Percentiles rank a stretch among this genome's conserved stretches.
Conservation (phyloP, 2,113 vertebrate species). For the Phylloscopus trochilus region DNA sequence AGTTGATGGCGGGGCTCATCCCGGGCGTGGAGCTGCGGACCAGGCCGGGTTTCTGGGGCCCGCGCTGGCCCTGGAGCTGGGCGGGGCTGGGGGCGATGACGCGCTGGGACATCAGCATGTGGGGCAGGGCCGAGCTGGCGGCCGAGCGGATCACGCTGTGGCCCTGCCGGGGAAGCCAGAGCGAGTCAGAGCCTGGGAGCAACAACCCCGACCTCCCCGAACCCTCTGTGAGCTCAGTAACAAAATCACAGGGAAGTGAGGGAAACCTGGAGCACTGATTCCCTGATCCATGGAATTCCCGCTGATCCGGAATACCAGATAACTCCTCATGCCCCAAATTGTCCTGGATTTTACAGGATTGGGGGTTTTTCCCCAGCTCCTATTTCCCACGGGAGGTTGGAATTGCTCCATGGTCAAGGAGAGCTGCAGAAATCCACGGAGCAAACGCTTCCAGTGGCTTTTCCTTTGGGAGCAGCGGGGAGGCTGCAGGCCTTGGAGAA, state of each 20-base stretch:
- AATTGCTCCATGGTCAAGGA: fast-evolving
- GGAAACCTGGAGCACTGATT: fast-evolving
- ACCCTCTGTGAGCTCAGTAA: neutral
- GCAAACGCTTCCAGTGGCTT: neutral
- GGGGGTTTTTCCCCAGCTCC: too few relatives aligned
- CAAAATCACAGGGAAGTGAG: fast-evolving
- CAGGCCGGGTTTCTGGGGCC: neutral
- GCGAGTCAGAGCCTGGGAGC: fast-evolving
- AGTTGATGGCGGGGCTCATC: neutral
- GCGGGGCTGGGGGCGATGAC: neutral
- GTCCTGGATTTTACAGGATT: neutral
- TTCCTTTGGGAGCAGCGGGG: neutral
- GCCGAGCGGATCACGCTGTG: neutral
- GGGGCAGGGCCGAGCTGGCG: neutral
- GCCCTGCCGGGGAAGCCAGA: neutral
- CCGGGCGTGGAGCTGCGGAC: neutral
- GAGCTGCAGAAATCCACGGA: fast-evolving
- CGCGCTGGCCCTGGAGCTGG: neutral
- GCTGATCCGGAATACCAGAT: fast-evolving
- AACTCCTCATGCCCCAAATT: fast-evolving
- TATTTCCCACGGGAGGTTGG: fast-evolving
- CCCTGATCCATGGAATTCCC: fast-evolving
- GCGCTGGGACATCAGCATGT: neutral
- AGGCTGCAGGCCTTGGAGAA: neutral
- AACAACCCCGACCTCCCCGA: fast-evolving